Conservation (phyloP, 2,113 vertebrate genomes). For the Paradoxurus hermaphroditus region DNA sequence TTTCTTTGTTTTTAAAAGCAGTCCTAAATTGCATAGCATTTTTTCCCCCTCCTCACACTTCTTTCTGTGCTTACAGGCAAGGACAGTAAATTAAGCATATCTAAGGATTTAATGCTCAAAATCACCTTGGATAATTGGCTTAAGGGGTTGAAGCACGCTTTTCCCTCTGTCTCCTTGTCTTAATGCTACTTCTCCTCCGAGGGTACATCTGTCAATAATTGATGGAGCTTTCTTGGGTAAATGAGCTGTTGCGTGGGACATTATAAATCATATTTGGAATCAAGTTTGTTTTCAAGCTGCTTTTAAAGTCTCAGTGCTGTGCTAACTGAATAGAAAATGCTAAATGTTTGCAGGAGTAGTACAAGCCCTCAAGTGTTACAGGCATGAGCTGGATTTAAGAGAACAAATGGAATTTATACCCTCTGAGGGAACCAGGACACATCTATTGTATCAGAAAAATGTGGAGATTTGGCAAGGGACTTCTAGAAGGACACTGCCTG, state of each 20-base stretch:
- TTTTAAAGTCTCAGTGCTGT: constrained; percentile 65
- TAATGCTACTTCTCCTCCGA: constrained; percentile 64
- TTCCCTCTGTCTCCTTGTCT: constrained; percentile 62
- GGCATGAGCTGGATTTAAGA: constrained; percentile 24
- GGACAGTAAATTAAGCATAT: constrained; percentile 79
- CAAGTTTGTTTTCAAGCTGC: constrained; percentile 51
- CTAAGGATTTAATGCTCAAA: constrained; percentile 74
- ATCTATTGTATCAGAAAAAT: constrained; percentile 3
- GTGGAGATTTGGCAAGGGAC: background rate
- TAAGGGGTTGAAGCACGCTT: constrained; percentile 63
- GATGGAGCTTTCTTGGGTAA: constrained; percentile 76
- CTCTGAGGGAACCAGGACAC: constrained; percentile 11
- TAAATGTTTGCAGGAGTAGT: constrained; percentile 55
- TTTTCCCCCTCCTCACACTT: constrained; percentile 39
- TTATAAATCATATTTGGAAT: constrained; percentile 72
- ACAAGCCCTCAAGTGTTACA: constrained; percentile 15
- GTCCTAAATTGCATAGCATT: constrained; percentile 47
- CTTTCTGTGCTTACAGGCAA: constrained; percentile 72
- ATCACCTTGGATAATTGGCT: constrained; percentile 78
- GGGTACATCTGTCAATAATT: constrained; percentile 66
- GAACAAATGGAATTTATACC: constrained; percentile 48
- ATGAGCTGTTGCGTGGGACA: constrained; percentile 61
- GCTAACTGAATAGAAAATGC: constrained; percentile 63
- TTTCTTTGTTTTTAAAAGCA: constrained; percentile 62
- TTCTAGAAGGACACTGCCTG: background rate